These are phyloP conservation scores for Euproctis similis DNA, from an alignment of 2,888 invertebrate species.

Conservation along the genomic window DNA sequence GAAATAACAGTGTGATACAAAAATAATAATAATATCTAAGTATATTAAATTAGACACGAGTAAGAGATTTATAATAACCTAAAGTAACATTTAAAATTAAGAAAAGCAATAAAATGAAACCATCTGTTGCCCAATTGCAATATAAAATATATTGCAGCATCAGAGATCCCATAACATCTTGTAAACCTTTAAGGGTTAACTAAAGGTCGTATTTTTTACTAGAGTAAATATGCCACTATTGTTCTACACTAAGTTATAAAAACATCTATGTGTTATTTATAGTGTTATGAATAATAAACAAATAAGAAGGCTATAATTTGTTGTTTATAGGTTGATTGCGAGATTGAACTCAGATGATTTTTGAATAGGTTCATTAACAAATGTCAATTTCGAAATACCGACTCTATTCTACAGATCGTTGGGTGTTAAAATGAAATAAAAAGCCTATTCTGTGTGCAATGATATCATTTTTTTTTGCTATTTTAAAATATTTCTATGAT, in stretches of 20 bases:
- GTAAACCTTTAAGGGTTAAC: conserved; percentile 40
- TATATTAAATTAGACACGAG: too few species aligned
- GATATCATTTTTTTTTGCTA: too few species aligned
- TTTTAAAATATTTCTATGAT: too few species aligned
- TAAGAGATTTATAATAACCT: too few species aligned
- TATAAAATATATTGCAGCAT: conserved; percentile 36
- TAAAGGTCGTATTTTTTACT: conserved; percentile 25
- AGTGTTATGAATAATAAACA: conserved; percentile 9
- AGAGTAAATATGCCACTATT: conserved; percentile 19
- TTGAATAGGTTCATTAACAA: background rate
- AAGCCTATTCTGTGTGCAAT: too few species aligned
- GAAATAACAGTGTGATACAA: too few species aligned
- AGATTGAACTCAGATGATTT: background rate
- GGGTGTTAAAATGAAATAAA: too few species aligned
- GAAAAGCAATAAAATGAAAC: conserved; percentile 11
- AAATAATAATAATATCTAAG: too few species aligned
- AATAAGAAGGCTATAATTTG: conserved; percentile 10
- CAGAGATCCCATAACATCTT: conserved; percentile 29
- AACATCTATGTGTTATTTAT: conserved; percentile 6
- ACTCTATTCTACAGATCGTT: too few species aligned
- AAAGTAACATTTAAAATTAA: too few species aligned
- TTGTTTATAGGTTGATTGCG: conserved; percentile 6
- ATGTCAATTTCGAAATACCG: too few species aligned
- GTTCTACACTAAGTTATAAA: conserved; percentile 19
- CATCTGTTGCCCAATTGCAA: conserved; percentile 39